Evolutionary conservation across 2,888 invertebrate genomes (phyloP).

Genomic region (Marasmarcha lunaedactyla): DNA sequence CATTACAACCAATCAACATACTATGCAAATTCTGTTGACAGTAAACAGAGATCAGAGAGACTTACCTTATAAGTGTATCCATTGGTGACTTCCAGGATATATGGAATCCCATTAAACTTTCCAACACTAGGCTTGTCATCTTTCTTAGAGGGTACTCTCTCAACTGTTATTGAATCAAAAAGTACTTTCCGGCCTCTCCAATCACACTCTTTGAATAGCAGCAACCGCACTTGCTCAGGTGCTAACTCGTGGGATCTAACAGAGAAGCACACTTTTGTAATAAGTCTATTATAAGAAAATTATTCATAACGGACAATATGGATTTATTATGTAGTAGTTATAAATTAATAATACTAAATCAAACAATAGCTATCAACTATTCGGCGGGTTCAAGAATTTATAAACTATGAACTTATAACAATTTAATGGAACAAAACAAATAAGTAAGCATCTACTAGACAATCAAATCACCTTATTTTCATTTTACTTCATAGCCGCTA

Average conservation of each 20-base stretch:
- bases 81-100: slow-evolving; percentile 73
- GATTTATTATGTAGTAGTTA: too few species aligned
- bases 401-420: too few species aligned
- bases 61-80: slow-evolving; percentile 76
- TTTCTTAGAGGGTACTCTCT: slow-evolving; percentile 65
- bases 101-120: slow-evolving; percentile 35
- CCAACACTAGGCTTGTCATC: slow-evolving; percentile 41
- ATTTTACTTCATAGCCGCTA: slow-evolving; percentile 61
- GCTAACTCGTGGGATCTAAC: slow-evolving; percentile 72
- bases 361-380: too few species aligned
- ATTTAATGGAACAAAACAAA: too few species aligned
- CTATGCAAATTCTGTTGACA: too few species aligned
- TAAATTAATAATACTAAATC: too few species aligned
- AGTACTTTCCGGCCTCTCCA: slow-evolving; percentile 82
- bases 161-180: slow-evolving; percentile 83
- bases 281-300: too few species aligned
- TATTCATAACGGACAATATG: too few species aligned
- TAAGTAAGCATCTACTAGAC: slow-evolving; percentile 5
- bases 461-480: slow-evolving; percentile 55
- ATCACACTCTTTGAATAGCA: slow-evolving; percentile 89
- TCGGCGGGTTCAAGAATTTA: too few species aligned
- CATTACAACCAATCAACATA: too few species aligned
- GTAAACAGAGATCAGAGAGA: too few species aligned
- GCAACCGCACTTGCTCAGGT: slow-evolving; percentile 81
- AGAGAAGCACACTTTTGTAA: not conserved